Evolutionary conservation across 2,797 vertebrate species (phyloP).

Genomic region (Sebastes hopkinsi): DNA sequence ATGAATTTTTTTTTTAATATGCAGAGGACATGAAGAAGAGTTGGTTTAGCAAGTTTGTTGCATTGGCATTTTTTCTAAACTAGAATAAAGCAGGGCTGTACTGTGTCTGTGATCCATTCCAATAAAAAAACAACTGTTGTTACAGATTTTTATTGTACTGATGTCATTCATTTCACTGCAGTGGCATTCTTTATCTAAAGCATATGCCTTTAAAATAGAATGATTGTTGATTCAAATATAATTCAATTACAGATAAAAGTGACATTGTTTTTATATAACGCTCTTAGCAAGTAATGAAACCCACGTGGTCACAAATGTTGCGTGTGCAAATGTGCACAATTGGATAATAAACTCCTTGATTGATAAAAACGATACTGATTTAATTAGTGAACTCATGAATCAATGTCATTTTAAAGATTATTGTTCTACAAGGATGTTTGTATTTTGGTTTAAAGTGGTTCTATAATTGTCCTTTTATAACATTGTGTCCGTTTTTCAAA

Average conservation of each 20-base stretch:
- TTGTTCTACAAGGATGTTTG: neutral
- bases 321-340: neutral
- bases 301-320: neutral
- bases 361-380: neutral
- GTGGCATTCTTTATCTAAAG: neutral
- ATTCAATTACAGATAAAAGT: neutral
- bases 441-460: neutral
- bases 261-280: neutral
- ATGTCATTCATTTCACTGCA: neutral
- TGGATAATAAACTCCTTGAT: neutral
- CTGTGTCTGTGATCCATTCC: constrained; percentile 84
- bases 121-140: constrained; percentile 78
- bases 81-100: constrained; percentile 71
- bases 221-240: neutral
- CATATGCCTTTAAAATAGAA: neutral
- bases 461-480: neutral
- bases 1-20: constrained; percentile 35
- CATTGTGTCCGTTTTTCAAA: neutral
- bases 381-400: neutral
- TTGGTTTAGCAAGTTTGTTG: constrained; percentile 55
- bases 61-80: constrained; percentile 54
- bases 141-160: constrained; percentile 18
- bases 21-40: constrained; percentile 19
- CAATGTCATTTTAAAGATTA: no score
- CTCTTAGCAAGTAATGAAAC: neutral